A percentile compares a stretch with the other conserved stretches of the same genome.
Conservation (phyloP, 2,888 invertebrate genomes). For the Synanthedon formicaeformis region DNA sequence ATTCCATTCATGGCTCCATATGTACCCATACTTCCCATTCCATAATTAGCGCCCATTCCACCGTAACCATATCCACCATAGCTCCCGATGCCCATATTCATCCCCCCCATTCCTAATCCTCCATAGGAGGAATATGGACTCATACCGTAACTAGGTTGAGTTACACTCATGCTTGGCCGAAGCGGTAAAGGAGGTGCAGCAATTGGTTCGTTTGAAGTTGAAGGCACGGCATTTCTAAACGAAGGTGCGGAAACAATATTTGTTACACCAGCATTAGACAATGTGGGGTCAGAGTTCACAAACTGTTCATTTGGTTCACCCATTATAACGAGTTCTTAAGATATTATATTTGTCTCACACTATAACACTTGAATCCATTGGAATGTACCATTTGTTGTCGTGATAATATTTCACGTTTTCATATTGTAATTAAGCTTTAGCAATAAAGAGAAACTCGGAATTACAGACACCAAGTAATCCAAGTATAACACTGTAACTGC, state of each 20-base stretch:
- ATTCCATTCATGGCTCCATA: constrained; percentile 30
- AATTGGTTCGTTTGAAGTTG: constrained; percentile 21
- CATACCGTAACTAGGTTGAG: constrained; percentile 34
- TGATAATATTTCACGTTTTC: no score
- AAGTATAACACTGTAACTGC: no score
- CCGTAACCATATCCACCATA: constrained; percentile 20
- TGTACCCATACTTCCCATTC: constrained; percentile 22
- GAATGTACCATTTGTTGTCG: no score
- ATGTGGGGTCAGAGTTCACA: constrained; percentile 29
- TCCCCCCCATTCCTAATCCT: constrained; percentile 19
- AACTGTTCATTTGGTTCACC: constrained; percentile 40
- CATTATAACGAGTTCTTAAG: constrained; percentile 22
- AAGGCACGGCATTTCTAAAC: constrained; percentile 36
- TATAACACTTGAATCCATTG: no score
- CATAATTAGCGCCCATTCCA: constrained; percentile 12
- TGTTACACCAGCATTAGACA: constrained; percentile 30
- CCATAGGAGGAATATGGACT: constrained; percentile 19
- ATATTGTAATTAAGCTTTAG: no score
- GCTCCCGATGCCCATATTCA: constrained; percentile 20
- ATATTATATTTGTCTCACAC: no score
- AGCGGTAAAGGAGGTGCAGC: constrained; percentile 35
- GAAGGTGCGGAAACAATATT: constrained; percentile 20
- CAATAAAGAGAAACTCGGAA: no score
- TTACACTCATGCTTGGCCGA: constrained; percentile 33
- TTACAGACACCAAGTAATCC: no score